Percentiles rank a stretch among this genome's conserved stretches.
phyloP scores from a whole-genome alignment of 2,888 invertebrate species.

The Ommatoiulus sabulosus region DNA sequence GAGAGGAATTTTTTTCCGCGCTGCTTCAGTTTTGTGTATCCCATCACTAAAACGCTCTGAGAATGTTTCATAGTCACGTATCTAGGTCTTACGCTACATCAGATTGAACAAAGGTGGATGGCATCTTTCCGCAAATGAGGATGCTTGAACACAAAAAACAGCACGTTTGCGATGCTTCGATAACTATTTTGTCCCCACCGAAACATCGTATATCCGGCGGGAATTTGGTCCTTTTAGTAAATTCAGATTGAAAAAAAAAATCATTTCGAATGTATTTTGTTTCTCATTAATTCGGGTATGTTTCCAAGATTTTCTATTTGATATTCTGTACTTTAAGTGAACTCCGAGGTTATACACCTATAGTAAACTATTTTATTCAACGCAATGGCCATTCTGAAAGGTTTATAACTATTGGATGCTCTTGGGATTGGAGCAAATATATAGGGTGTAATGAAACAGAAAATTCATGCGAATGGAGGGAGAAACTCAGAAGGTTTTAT shows the following conservation, averaged over 20 bases:
- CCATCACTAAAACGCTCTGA: neutral
- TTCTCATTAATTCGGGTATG: neutral
- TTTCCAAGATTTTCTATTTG: neutral
- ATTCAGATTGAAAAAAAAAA: neutral
- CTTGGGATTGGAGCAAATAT: too few species aligned
- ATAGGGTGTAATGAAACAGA: too few species aligned
- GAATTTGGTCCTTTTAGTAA: neutral
- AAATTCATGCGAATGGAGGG: too few species aligned
- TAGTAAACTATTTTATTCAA: neutral
- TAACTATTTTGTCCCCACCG: neutral
- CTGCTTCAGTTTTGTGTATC: neutral
- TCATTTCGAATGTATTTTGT: neutral
- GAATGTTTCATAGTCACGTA: constrained; percentile 3
- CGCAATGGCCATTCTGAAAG: neutral
- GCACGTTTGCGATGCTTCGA: neutral
- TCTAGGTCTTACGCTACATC: constrained; percentile 19
- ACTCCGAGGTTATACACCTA: neutral
- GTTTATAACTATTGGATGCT: too few species aligned
- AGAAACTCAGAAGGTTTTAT: too few species aligned
- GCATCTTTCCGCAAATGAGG: constrained; percentile 18
- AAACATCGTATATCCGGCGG: neutral
- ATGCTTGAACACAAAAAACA: neutral
- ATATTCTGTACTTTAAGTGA: neutral
- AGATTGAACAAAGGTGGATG: constrained; percentile 16
- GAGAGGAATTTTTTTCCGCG: neutral